Percentiles rank a stretch among this genome's conserved stretches.
These are phyloP conservation scores for Datnioides undecimradiatus DNA, from an alignment of 2,113 vertebrate genomes.

Conservation along the genomic window DNA sequence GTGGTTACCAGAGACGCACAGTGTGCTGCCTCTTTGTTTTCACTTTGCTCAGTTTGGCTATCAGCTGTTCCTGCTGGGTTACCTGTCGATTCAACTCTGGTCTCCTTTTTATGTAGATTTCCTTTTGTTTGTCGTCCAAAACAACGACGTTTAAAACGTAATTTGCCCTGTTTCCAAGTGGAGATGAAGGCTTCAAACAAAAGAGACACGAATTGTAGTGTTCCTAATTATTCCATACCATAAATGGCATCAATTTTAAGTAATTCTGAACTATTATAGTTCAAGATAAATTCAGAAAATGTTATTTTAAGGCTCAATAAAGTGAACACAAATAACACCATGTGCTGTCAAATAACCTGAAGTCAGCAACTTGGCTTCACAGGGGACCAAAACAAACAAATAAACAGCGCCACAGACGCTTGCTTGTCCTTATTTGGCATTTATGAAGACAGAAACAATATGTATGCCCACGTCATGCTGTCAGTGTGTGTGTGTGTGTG, in stretches of 20 bases:
- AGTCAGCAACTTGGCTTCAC: not conserved
- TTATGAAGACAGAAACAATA: not conserved
- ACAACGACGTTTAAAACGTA: not conserved
- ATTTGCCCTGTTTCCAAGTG: not conserved
- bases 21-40: constrained; percentile 69
- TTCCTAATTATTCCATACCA: not conserved
- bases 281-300: not conserved
- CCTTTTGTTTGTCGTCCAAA: not conserved
- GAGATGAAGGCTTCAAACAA: not conserved
- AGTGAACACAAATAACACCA: constrained; percentile 2
- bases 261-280: not conserved
- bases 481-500: constrained; percentile 3
- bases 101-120: rapidly evolving
- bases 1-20: constrained; percentile 53
- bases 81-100: not conserved
- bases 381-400: not conserved
- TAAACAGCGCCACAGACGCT: not conserved
- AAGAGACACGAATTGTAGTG: not conserved
- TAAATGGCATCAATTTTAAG: not conserved
- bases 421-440: constrained; percentile 19
- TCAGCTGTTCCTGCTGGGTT: constrained; percentile 52
- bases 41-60: constrained; percentile 38
- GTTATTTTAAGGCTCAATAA: not conserved
- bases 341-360: not conserved
- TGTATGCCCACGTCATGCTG: constrained; percentile 12